phyloP scores from a whole-genome alignment of 2,888 invertebrate species.

The Miltochrista miniata region DNA sequence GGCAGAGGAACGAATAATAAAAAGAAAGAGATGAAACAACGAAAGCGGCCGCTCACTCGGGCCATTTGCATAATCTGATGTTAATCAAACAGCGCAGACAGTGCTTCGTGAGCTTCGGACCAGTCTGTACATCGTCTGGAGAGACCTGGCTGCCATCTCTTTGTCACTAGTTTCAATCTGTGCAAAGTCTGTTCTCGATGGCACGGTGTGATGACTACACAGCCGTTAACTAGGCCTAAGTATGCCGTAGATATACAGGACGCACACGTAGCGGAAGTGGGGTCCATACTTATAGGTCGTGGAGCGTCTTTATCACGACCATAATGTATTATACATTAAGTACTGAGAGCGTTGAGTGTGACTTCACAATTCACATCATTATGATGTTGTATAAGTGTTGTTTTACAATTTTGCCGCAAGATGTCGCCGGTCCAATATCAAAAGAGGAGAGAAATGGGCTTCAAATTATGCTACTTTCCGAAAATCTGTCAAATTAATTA shows the following conservation, averaged over 20 bases:
- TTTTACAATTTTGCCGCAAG: not conserved
- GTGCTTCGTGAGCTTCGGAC: slow-evolving; percentile 45
- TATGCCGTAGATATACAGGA: slow-evolving; percentile 24
- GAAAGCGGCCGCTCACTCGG: slow-evolving; percentile 77
- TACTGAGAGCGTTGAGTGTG: not conserved
- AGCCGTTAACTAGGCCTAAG: slow-evolving; percentile 8
- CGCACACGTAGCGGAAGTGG: slow-evolving; percentile 59
- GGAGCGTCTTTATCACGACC: slow-evolving; percentile 37
- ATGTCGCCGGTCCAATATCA: not conserved
- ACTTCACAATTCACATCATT: slow-evolving; percentile 14
- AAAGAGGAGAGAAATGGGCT: too few species aligned
- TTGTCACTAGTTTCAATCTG: slow-evolving; percentile 26
- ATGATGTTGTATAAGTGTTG: slow-evolving; percentile 9
- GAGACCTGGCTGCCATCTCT: slow-evolving; percentile 9
- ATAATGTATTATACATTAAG: slow-evolving; percentile 20
- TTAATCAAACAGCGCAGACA: slow-evolving; percentile 76
- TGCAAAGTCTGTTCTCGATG: slow-evolving; percentile 20
- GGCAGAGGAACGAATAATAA: slow-evolving; percentile 68
- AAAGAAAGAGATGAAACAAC: slow-evolving; percentile 74
- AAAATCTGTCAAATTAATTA: too few species aligned
- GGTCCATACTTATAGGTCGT: slow-evolving; percentile 53
- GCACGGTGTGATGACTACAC: slow-evolving; percentile 13
- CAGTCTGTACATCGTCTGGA: slow-evolving; percentile 19
- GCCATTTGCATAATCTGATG: slow-evolving; percentile 83
- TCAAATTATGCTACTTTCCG: too few species aligned